Base-by-base conservation (phyloP, 2,797 vertebrate species). In the Pelochelys cantorii region DNA sequence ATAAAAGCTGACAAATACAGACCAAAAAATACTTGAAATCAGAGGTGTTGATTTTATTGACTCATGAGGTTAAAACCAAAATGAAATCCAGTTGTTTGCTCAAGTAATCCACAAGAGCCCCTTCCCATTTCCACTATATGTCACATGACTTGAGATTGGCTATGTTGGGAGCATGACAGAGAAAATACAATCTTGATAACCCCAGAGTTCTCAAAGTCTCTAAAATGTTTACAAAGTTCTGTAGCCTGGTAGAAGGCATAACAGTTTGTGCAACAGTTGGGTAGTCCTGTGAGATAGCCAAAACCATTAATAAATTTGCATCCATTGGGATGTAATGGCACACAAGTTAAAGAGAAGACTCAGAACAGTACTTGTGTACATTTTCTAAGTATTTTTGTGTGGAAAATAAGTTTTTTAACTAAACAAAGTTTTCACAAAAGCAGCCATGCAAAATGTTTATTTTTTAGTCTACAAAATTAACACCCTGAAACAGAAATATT, bases 11-110 rank as follows among this genome's bases (percentile, higher is more conserved):
- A 75, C 42, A 42, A 75, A 48, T 75, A 48, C 23, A 75, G 74
- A 75, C 25, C 42, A 71, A 62, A 48, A 71, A 20, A 48, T 42
- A 22, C 25, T 48, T 75, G 74, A 48, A 22, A 25, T 5, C 74
- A 25, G 34, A 75, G 27, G 10, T 37, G 57, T 65, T 89, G 83
- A n/a, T 83, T 91, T 77, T 29, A 37, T 68, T 52, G 34, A 53
- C 94, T 83, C 25, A 65, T 48, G 91, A 91, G 55, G 53, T 87
- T 75, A 54, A 91, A 91, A 87, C 1, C 3, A 20, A 13, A n/a
- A 77, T 82, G 79, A 81, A 84, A 96, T 68, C 17, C 88, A 91
- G 83, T 2, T 88, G 14, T 48, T 93, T 27, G 13, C 48, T 83
- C 53, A 13, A 59, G 71, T 54, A 53, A 79, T 77, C 25, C 23